Evolutionary conservation across 2,797 vertebrate species (phyloP).

Genomic region (Alca torda): DNA sequence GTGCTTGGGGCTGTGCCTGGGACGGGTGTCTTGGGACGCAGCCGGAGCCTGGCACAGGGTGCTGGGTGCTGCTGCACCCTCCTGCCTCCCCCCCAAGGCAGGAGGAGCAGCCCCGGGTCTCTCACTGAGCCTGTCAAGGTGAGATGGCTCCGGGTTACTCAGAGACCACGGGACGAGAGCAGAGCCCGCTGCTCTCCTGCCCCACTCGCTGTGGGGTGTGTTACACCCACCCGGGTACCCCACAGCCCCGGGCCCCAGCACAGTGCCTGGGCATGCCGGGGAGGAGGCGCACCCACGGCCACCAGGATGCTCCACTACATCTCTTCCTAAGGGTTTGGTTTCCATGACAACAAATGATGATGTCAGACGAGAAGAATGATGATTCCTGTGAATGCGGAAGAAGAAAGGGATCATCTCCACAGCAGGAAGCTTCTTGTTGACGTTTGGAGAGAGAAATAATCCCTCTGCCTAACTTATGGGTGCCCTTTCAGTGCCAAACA

Average conservation of each 20-base stretch:
- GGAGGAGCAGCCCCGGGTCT: not conserved
- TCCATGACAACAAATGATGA: constrained; percentile 52
- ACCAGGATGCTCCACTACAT: not conserved
- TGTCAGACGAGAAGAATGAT: constrained; percentile 35
- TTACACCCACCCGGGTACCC: not conserved
- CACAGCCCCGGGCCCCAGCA: not conserved
- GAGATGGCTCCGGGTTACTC: not conserved
- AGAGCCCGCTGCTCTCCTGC: not conserved
- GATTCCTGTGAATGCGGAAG: not conserved
- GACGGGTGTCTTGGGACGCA: accelerated
- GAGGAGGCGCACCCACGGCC: not conserved
- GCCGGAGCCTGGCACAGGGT: not conserved
- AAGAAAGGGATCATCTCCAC: constrained; percentile 29
- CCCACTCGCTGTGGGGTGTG: accelerated
- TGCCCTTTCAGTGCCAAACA: not conserved
- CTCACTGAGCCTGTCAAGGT: accelerated
- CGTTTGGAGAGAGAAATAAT: not conserved
- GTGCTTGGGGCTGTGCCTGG: not conserved
- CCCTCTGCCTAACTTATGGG: not conserved
- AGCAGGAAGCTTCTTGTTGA: constrained; percentile 34
- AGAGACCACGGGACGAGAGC: not conserved
- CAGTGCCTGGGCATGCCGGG: not conserved
- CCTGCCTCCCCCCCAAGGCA: accelerated
- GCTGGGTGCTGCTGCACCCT: not conserved
- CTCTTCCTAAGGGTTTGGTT: constrained; percentile 4